Conservation (phyloP, 2,888 invertebrate genomes). For the Aspidapion aeneum region DNA sequence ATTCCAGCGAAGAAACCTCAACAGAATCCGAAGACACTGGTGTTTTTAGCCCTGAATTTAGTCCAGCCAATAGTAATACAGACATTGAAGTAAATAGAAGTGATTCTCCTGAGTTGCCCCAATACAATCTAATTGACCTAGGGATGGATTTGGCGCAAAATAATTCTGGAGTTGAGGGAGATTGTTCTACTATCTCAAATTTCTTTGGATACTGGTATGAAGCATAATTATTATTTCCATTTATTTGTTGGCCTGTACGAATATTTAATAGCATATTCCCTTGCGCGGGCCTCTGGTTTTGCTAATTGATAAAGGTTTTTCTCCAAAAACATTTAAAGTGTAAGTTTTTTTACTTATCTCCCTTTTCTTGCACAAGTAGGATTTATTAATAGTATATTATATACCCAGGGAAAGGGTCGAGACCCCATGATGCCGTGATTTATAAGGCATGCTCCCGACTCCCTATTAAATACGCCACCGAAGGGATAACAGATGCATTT, state of each 20-base stretch:
- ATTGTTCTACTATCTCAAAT: slow-evolving; percentile 47
- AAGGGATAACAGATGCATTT: no score
- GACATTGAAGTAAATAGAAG: slow-evolving; percentile 36
- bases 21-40: slow-evolving; percentile 46
- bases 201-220: slow-evolving; percentile 49
- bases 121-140: not conserved
- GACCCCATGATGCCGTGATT: no score
- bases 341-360: no score
- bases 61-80: slow-evolving; percentile 40
- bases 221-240: not conserved
- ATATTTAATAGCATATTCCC: not conserved
- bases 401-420: no score
- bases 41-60: slow-evolving; percentile 33
- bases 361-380: no score
- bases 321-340: no score
- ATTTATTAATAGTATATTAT: no score
- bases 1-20: slow-evolving; percentile 39
- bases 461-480: no score
- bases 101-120: not conserved
- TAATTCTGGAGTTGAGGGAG: slow-evolving; percentile 36
- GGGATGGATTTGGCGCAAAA: not conserved
- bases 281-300: no score
- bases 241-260: not conserved
- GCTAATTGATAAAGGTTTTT: no score
- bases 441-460: no score